phyloP scores from a whole-genome alignment of 2,797 vertebrate genomes.

The Paratrypauchen microcephalus region DNA sequence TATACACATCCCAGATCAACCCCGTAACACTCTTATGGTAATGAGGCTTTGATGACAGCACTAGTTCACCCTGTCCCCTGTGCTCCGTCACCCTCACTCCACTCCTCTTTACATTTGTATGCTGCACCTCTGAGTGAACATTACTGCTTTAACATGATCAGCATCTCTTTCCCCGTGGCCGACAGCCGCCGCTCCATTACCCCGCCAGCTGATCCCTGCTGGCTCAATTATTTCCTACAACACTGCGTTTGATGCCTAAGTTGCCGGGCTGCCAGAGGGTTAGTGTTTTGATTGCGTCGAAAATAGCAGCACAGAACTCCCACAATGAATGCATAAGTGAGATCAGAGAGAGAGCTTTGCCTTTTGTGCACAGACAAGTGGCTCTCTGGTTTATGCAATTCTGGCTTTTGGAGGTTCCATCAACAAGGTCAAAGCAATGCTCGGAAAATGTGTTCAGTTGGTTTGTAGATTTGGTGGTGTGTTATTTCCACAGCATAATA shows the following conservation, averaged over 20 bases:
- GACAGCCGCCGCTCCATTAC: constrained; percentile 21
- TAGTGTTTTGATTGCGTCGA: constrained; percentile 41
- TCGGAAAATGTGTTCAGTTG: not conserved
- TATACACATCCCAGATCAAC: not conserved
- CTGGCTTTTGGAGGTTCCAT: constrained; percentile 9
- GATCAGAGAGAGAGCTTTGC: constrained; percentile 35
- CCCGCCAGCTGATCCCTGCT: constrained; percentile 49
- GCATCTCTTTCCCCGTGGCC: constrained; percentile 24
- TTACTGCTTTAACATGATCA: constrained; percentile 32
- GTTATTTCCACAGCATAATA: too few species aligned
- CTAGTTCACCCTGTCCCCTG: not conserved
- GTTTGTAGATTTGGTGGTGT: not conserved
- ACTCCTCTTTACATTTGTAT: constrained; percentile 16
- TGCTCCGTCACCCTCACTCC: constrained; percentile 6
- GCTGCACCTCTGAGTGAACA: constrained; percentile 21
- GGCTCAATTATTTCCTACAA: constrained; percentile 55
- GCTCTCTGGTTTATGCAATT: constrained; percentile 4
- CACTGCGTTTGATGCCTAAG: constrained; percentile 47
- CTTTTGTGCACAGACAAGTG: constrained; percentile 10
- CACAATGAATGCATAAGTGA: constrained; percentile 33
- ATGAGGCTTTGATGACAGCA: not conserved
- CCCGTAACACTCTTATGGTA: not conserved
- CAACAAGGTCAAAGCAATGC: constrained; percentile 4
- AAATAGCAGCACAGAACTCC: constrained; percentile 35
- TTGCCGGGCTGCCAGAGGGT: constrained; percentile 36